These are phyloP conservation scores for Lysiphlebus fabarum DNA, from an alignment of 1,140 invertebrate species.

Conservation along the genomic window DNA sequence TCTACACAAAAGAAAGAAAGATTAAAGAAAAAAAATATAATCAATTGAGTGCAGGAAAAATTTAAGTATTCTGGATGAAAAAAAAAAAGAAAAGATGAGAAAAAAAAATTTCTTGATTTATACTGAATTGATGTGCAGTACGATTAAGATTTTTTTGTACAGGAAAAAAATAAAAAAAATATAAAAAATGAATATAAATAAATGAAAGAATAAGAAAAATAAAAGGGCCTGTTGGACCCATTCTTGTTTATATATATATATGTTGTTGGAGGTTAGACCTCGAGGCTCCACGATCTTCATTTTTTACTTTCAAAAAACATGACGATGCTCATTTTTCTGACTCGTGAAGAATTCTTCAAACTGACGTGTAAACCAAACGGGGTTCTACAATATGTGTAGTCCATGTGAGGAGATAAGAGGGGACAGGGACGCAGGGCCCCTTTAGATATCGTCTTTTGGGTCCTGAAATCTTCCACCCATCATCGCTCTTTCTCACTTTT, in stretches of 20 bases:
- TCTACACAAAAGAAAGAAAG: background rate
- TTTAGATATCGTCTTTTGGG: constrained; percentile 9
- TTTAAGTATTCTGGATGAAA: constrained; percentile 2
- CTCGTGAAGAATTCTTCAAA: constrained; percentile 57
- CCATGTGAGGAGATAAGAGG: constrained; percentile 17
- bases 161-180: constrained; percentile 14
- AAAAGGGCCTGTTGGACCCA: constrained; percentile 13
- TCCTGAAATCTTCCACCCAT: constrained; percentile 17
- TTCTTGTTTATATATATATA: background rate
- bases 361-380: constrained; percentile 52
- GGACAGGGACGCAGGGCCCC: constrained; percentile 9
- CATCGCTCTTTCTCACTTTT: background rate
- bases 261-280: constrained; percentile 20
- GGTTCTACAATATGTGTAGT: constrained; percentile 34
- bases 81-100: background rate
- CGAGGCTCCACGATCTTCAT: constrained; percentile 41
- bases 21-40: background rate
- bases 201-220: constrained; percentile 18
- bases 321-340: constrained; percentile 58
- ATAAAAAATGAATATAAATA: constrained; percentile 4
- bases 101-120: background rate
- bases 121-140: too few relatives aligned
- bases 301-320: constrained; percentile 59
- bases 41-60: too few relatives aligned
- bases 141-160: too few relatives aligned